A percentile compares a stretch with the other conserved stretches of the same genome.
These are phyloP conservation scores for Etheostoma cragini DNA, from an alignment of 2,113 vertebrate species.

Conservation along the genomic window DNA sequence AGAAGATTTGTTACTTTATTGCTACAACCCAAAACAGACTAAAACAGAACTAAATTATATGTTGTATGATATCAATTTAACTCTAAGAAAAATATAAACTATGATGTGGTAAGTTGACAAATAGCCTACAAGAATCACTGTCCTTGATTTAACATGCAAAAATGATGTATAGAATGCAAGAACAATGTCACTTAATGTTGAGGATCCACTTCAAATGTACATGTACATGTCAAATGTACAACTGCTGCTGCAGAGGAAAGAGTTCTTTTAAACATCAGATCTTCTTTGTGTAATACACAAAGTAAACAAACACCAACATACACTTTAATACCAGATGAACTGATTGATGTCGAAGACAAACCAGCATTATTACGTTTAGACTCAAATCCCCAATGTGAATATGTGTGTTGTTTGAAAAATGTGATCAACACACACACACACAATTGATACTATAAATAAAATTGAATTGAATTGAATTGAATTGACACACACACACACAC, in stretches of 20 bases:
- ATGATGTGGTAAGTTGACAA: background rate
- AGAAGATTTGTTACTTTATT: constrained; percentile 32
- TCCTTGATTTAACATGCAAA: background rate
- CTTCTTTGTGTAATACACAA: constrained; percentile 8
- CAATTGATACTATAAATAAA: no score
- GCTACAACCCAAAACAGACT: constrained; percentile 18
- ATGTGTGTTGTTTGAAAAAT: constrained; percentile 16
- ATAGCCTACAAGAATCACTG: background rate
- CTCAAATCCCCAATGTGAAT: constrained; percentile 26
- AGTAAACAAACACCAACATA: constrained; percentile 28
- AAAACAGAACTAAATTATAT: constrained; percentile 5
- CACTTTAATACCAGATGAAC: constrained; percentile 32
- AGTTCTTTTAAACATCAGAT: constrained; percentile 11
- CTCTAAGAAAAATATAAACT: background rate
- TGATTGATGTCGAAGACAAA: constrained; percentile 30
- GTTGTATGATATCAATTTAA: constrained; percentile 21
- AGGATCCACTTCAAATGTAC: constrained; percentile 3
- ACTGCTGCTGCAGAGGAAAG: constrained; percentile 1
- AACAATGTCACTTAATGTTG: constrained; percentile 5
- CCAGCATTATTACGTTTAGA: constrained; percentile 44
- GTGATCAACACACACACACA: background rate
- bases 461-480: no score
- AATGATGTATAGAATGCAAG: background rate
- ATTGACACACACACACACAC: background rate
- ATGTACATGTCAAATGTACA: no score